Percentiles rank a stretch among this genome's conserved stretches.
Conservation (phyloP, 2,888 invertebrate species). For the Aproaerema taeniolella region DNA sequence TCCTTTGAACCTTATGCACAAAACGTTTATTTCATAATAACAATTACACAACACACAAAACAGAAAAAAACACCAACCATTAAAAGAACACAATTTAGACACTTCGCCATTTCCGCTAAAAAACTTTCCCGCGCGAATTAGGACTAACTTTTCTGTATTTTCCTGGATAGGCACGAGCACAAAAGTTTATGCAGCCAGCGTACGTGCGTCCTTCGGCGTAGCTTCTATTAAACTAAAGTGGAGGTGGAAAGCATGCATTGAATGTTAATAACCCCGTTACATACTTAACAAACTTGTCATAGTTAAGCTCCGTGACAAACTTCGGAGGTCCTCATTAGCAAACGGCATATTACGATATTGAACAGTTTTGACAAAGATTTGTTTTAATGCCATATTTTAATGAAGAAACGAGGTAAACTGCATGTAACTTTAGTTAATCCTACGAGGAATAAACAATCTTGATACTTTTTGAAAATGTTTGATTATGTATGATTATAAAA, state of each 20-base stretch:
- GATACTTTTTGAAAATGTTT: neutral
- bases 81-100: slow-evolving; percentile 27
- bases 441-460: slow-evolving; percentile 2
- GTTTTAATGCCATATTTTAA: neutral
- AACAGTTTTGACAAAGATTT: neutral
- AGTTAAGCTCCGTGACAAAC: neutral
- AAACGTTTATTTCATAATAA: slow-evolving; percentile 11
- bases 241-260: slow-evolving; percentile 24
- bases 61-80: slow-evolving; percentile 27
- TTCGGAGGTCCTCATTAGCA: slow-evolving; percentile 1
- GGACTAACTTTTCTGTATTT: neutral
- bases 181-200: slow-evolving; percentile 10
- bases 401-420: neutral
- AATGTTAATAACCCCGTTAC: slow-evolving; percentile 45
- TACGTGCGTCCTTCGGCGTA: slow-evolving; percentile 31
- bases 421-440: neutral
- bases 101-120: slow-evolving; percentile 29
- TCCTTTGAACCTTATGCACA: slow-evolving; percentile 23
- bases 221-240: slow-evolving; percentile 33
- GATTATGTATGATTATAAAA: too few relatives aligned
- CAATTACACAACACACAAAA: slow-evolving; percentile 18
- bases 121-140: slow-evolving; percentile 19
- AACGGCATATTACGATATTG: neutral
- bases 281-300: slow-evolving; percentile 26
- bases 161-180: slow-evolving; percentile 4